These are phyloP conservation scores for Stegodyphus dumicola DNA, from an alignment of 1,140 invertebrate species.

Conservation along the genomic window DNA sequence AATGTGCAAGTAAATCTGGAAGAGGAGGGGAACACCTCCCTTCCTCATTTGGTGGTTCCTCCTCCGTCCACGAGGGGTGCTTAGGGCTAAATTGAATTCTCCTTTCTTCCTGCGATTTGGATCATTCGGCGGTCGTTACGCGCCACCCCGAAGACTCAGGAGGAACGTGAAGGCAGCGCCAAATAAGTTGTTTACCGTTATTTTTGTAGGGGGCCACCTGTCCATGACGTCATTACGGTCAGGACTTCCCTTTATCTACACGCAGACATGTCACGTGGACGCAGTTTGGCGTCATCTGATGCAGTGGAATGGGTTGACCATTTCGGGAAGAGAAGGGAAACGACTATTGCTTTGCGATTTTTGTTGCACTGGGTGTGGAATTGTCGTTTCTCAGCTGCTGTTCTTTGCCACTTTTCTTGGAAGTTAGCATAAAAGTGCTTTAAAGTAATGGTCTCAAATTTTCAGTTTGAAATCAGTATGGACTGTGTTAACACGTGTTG, in stretches of 20 bases:
- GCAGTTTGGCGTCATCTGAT: too few relatives aligned
- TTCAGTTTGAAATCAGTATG: too few relatives aligned
- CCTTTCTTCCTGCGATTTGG: background rate
- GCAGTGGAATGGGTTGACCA: background rate
- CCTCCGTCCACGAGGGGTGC: conserved; percentile 22
- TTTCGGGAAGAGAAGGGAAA: conserved; percentile 3
- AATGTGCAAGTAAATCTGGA: conserved; percentile 4
- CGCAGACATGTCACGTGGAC: too few relatives aligned
- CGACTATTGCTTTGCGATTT: background rate
- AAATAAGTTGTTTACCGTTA: conserved; percentile 36
- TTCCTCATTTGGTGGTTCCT: conserved; percentile 20
- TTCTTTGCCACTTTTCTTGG: too few relatives aligned
- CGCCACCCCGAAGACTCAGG: background rate
- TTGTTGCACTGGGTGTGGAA: too few relatives aligned
- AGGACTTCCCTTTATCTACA: background rate
- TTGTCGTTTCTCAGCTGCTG: too few relatives aligned
- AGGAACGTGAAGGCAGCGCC: background rate
- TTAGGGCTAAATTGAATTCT: conserved; percentile 42
- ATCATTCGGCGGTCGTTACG: conserved; percentile 15
- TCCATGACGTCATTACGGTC: conserved; percentile 38
- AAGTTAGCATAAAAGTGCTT: too few relatives aligned
- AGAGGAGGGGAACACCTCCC: background rate
- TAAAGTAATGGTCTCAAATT: too few relatives aligned
- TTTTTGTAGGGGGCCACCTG: conserved; percentile 17
- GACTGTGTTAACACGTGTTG: too few relatives aligned